Evolutionary conservation across 1,140 invertebrate genomes (phyloP).

Genomic region (Drosophila lacertosa): DNA sequence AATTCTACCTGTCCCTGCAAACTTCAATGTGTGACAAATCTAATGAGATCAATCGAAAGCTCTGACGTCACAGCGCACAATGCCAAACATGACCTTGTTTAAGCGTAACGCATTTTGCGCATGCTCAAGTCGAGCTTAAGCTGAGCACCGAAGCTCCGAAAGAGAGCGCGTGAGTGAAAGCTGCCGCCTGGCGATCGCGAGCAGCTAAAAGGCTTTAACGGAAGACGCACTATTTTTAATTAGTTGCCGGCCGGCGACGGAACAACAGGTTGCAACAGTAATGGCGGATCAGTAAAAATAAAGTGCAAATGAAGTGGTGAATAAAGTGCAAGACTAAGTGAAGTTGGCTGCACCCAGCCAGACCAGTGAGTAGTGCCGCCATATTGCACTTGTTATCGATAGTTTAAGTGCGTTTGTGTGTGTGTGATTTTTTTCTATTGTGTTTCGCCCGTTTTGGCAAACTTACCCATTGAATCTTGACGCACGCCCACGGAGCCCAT

Average conservation of each 20-base stretch:
- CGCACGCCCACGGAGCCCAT: slow-evolving; percentile 95
- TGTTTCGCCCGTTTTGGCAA: not conserved
- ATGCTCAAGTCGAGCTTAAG: slow-evolving; percentile 8
- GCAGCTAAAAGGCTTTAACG: slow-evolving; percentile 15
- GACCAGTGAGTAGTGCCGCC: not conserved
- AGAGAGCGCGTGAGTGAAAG: slow-evolving; percentile 4
- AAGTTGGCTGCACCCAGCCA: not conserved
- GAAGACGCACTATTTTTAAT: slow-evolving; percentile 8
- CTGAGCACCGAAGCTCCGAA: slow-evolving; percentile 1
- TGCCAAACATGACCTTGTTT: not conserved
- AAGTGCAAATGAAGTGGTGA: not conserved
- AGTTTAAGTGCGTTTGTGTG: no score
- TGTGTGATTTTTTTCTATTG: not conserved
- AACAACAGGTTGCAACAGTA: not conserved
- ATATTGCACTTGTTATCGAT: not conserved
- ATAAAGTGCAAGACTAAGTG: no score
- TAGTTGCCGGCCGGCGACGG: slow-evolving; percentile 14
- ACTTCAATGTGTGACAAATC: no score
- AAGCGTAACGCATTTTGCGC: not conserved
- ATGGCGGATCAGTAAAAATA: no score
- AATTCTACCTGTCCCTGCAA: no score
- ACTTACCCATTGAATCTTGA: slow-evolving; percentile 95
- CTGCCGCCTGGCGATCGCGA: slow-evolving; percentile 7
- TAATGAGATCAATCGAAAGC: no score
- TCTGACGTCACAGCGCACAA: slow-evolving; percentile 3